phyloP scores from a whole-genome alignment of 2,888 invertebrate species.

The Adelognathus sp. region DNA sequence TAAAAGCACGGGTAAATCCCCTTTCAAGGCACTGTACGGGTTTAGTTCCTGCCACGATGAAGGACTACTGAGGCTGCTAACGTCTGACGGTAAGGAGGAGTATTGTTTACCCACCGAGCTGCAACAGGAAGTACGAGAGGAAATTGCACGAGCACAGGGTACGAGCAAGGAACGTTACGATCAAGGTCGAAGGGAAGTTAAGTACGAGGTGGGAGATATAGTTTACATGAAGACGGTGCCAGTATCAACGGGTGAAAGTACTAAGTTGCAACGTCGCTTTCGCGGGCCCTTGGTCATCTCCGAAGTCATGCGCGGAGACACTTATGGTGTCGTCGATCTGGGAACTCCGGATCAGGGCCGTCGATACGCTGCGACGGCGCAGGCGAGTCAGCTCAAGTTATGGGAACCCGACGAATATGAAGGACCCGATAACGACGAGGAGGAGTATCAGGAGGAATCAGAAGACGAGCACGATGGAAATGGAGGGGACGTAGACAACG shows the following conservation, averaged over 20 bases:
- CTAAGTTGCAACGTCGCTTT: constrained; percentile 28
- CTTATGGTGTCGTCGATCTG: constrained; percentile 28
- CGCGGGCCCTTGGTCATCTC: constrained; percentile 34
- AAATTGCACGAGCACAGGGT: not conserved
- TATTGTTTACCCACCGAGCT: not conserved
- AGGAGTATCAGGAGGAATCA: too few relatives aligned
- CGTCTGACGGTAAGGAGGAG: not conserved
- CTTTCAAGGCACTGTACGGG: constrained; percentile 52
- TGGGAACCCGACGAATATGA: constrained; percentile 21
- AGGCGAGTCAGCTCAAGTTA: constrained; percentile 37
- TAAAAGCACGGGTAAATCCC: constrained; percentile 53
- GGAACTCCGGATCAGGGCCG: not conserved
- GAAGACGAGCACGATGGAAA: not conserved
- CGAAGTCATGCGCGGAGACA: constrained; percentile 15
- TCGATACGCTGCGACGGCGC: constrained; percentile 32
- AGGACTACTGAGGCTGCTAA: not conserved
- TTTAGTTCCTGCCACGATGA: constrained; percentile 1
- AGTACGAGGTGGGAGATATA: constrained; percentile 19
- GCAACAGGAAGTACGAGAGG: constrained; percentile 22
- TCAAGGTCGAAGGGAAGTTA: not conserved
- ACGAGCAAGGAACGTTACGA: constrained; percentile 21
- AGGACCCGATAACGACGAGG: not conserved
- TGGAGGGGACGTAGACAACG: not conserved
- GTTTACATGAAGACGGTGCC: constrained; percentile 21
- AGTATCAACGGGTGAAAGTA: constrained; percentile 19